These are phyloP conservation scores for Phaethornis superciliosus DNA, from an alignment of 2,113 vertebrate species.

Conservation along the genomic window DNA sequence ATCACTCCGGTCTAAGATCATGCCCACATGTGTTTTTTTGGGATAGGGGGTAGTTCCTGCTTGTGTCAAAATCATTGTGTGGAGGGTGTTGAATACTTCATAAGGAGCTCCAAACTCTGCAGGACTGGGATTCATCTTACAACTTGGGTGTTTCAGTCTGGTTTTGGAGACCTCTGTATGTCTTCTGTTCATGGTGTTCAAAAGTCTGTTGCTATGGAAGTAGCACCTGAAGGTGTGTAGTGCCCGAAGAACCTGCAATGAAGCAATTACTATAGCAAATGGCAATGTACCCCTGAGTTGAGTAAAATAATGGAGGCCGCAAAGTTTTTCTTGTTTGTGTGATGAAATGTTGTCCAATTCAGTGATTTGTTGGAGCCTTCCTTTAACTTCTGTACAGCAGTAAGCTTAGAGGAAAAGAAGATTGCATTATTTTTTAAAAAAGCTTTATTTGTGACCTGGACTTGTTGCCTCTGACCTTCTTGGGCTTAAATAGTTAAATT, in stretches of 20 bases:
- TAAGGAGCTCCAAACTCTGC: conserved; percentile 12
- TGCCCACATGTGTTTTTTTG: background rate
- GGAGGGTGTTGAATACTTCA: conserved; percentile 9
- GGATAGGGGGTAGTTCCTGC: conserved; percentile 14
- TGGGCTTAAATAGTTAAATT: conserved; percentile 63
- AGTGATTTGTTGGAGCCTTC: conserved; percentile 65
- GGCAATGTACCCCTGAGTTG: conserved; percentile 8
- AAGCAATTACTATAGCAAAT: conserved; percentile 26
- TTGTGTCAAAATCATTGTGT: conserved; percentile 40
- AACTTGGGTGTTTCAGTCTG: conserved; percentile 3
- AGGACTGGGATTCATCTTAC: conserved; percentile 28
- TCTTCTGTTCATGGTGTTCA: conserved; percentile 29
- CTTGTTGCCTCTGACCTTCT: conserved; percentile 65
- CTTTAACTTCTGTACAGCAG: conserved; percentile 64
- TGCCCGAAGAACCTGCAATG: conserved; percentile 2
- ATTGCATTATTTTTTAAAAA: conserved; percentile 64
- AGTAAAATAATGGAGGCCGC: conserved; percentile 55
- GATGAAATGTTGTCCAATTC: conserved; percentile 59
- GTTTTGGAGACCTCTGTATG: conserved; percentile 50
- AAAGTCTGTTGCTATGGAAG: conserved; percentile 31
- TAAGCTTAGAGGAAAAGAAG: conserved; percentile 57
- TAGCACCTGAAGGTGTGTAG: conserved; percentile 19
- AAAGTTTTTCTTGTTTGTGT: conserved; percentile 61
- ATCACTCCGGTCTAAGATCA: conserved; percentile 4
- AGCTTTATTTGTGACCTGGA: conserved; percentile 68